A percentile compares a stretch with the other conserved stretches of the same genome.
Evolutionary conservation across 2,888 invertebrate genomes (phyloP).

Genomic region (Volucella inflata): DNA sequence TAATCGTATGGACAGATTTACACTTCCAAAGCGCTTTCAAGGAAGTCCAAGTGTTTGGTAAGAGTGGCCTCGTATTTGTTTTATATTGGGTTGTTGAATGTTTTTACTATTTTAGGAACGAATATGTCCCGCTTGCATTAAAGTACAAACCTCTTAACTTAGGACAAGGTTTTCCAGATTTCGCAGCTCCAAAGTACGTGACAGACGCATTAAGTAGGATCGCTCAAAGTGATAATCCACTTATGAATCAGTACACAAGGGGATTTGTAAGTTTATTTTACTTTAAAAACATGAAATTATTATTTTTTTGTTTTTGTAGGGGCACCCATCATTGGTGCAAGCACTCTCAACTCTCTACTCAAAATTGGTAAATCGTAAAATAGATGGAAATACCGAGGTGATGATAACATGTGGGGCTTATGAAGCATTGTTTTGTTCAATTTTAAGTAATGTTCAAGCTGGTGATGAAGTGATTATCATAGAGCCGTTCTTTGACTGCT

Average conservation of each 20-base stretch:
- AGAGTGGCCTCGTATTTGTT: slow-evolving; percentile 15
- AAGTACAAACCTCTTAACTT: slow-evolving; percentile 95
- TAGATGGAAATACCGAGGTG: slow-evolving; percentile 95
- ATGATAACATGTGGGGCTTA: slow-evolving; percentile 97
- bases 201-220: slow-evolving; percentile 90
- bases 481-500: slow-evolving; percentile 99
- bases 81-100: background rate
- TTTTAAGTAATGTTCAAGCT: slow-evolving; percentile 92
- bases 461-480: slow-evolving; percentile 98
- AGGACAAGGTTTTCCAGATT: slow-evolving; percentile 98
- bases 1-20: slow-evolving; percentile 81
- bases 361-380: slow-evolving; percentile 88
- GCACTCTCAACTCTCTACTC: slow-evolving; percentile 94
- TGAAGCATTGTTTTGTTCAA: slow-evolving; percentile 94
- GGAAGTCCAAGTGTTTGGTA: slow-evolving; percentile 83
- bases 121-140: slow-evolving; percentile 92
- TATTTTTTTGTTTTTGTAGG: slow-evolving; percentile 85
- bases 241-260: slow-evolving; percentile 96
- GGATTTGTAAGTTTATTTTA: slow-evolving; percentile 90
- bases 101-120: slow-evolving; percentile 89
- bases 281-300: background rate
- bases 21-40: slow-evolving; percentile 82
- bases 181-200: slow-evolving; percentile 92
- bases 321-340: slow-evolving; percentile 94
- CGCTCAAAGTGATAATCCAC: slow-evolving; percentile 87